Base-by-base conservation (phyloP, 30 jellyfish, hydroid and myxozoan genomes). In the Phacellophora camtschatica region DNA sequence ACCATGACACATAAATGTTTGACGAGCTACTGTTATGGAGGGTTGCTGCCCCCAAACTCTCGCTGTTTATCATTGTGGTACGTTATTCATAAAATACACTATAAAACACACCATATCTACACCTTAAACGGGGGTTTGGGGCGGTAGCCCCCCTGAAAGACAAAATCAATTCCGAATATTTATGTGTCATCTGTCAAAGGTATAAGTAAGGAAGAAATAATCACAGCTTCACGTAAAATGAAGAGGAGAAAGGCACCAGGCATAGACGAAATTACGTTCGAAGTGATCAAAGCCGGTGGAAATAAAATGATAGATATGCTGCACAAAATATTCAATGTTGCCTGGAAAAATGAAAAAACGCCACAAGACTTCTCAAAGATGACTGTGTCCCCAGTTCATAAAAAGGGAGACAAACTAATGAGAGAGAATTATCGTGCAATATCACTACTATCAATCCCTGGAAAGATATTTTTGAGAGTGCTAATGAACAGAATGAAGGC, bases 231-330 rank as follows among this genome's bases (percentile, higher is more conserved):
- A 74, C 53, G 81, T 29, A 49, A 51, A 25, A 29, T 27, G 35
- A 35, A n/a, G 53, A 74, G 48, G 83, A 83, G n/a, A 61, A 59
- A 11, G 81, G 87, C 27, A 55, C n/a, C n/a, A n/a, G n/a, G n/a
- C n/a, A n/a, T 74, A 27, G 87, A 53, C 18, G n/a, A 74, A 62
- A 49, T 74, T 25, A 83, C 22, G 71, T 46, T 28, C n/a, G 81
- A 74, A 74, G 81, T 74, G 20, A 4, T 74, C 30, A 74, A 51
- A 36, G 81, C 87, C 22, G 87, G 87, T 13, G 87, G 87, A n/a
- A 34, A 49, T 20, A 13, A 25, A 74, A 50, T 22, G 87, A 51
- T 39, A 27, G 77, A 70, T 24, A 70, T 48, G 77, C 75, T 70
- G 22, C 84, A 32, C 82, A 70, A 48, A 48, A 42, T 39, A 2